A percentile compares a stretch with the other conserved stretches of the same genome.
Conservation (phyloP, 2,888 invertebrate species). For the Tetrapedia diversipes region DNA sequence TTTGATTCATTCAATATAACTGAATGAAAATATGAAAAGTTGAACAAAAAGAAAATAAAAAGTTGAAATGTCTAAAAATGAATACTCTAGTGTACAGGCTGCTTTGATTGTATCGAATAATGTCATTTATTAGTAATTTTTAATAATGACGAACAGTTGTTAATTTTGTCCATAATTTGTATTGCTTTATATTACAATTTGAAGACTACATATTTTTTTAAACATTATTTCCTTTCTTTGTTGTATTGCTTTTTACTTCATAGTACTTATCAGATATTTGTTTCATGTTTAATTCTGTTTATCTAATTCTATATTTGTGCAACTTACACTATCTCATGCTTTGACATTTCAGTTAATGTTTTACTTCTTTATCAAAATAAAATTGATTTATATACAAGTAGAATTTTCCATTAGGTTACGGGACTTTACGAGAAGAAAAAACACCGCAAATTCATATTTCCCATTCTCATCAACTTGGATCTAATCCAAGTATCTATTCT, state of each 20-base stretch:
- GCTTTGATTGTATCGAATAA: slow-evolving; percentile 2
- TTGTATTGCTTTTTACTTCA: slow-evolving; percentile 35
- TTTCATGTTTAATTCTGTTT: slow-evolving; percentile 22
- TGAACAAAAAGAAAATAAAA: too few relatives aligned
- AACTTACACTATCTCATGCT: slow-evolving; percentile 17
- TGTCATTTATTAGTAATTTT: too few relatives aligned
- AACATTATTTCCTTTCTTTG: slow-evolving; percentile 8
- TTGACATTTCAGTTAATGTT: slow-evolving; percentile 10
- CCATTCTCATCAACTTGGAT: slow-evolving; percentile 85
- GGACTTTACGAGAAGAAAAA: slow-evolving; percentile 88
- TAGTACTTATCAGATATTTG: slow-evolving; percentile 16
- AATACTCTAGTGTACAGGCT: slow-evolving; percentile 41
- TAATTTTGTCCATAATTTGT: slow-evolving; percentile 29
- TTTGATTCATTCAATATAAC: background rate
- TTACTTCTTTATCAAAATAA: slow-evolving; percentile 5
- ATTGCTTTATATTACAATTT: slow-evolving; percentile 40
- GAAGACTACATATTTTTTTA: slow-evolving; percentile 9
- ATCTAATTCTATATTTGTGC: slow-evolving; percentile 9
- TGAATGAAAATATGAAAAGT: background rate
- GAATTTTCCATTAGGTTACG: slow-evolving; percentile 86
- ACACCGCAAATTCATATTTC: slow-evolving; percentile 82
- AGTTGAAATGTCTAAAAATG: background rate
- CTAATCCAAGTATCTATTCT: slow-evolving; percentile 86
- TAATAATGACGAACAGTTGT: too few relatives aligned
- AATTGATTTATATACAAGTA: slow-evolving; percentile 19